Conservation (phyloP, 1,140 invertebrate genomes). For the Ruditapes philippinarum region DNA sequence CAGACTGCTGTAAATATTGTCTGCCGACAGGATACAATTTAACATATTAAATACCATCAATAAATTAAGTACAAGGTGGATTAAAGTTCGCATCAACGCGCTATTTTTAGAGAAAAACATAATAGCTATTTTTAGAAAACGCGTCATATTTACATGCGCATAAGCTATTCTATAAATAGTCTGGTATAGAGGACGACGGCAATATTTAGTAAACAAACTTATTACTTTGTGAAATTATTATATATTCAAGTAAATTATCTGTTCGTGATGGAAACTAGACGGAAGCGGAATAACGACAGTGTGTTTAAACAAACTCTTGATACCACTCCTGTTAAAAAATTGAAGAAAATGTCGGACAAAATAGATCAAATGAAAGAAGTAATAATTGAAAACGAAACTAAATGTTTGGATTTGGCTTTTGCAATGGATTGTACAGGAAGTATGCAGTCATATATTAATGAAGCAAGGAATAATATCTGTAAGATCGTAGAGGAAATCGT, state of each 20-base stretch:
- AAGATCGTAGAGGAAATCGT: constrained; percentile 82
- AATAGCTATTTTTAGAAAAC: neutral
- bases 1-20: too few relatives aligned
- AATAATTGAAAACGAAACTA: constrained; percentile 55
- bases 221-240: too few relatives aligned
- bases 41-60: too few relatives aligned
- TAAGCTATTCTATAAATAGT: too few relatives aligned
- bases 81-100: too few relatives aligned
- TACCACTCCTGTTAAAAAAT: neutral
- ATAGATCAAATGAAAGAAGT: neutral
- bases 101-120: too few relatives aligned
- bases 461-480: constrained; percentile 77
- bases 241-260: too few relatives aligned
- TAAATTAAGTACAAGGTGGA: too few relatives aligned
- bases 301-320: neutral
- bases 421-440: constrained; percentile 82
- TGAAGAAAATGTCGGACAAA: neutral
- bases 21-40: too few relatives aligned
- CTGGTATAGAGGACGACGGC: too few relatives aligned
- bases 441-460: constrained; percentile 81
- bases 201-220: too few relatives aligned
- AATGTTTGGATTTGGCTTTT: constrained; percentile 79
- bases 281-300: neutral
- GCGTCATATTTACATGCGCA: neutral
- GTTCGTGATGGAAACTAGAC: neutral